phyloP scores from a whole-genome alignment of 1,140 invertebrate species.

The Homalodisca vitripennis region DNA sequence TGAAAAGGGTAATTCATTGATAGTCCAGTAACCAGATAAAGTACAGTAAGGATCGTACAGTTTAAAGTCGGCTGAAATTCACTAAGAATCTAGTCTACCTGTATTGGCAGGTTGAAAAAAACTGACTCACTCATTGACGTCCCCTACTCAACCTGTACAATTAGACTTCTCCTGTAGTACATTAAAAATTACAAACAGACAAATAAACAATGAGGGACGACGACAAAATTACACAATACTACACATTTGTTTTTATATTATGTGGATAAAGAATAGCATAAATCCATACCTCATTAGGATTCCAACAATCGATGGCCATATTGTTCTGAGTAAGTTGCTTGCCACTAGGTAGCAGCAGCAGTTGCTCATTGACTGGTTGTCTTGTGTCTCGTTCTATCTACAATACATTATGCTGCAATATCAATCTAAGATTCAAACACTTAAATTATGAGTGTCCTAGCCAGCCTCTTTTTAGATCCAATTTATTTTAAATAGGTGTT shows the following conservation, averaged over 20 bases:
- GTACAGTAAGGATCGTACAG: no score
- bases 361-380: constrained; percentile 50
- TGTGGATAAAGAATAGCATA: constrained; percentile 50
- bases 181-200: neutral
- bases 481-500: no score
- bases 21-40: no score
- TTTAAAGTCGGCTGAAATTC: no score
- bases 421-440: no score
- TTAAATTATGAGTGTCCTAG: no score
- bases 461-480: no score
- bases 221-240: neutral
- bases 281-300: constrained; percentile 41
- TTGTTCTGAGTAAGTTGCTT: constrained; percentile 45
- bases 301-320: constrained; percentile 48
- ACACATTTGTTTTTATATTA: constrained; percentile 41
- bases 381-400: constrained; percentile 52
- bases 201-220: neutral
- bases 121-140: no score
- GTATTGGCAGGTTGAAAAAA: no score
- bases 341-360: constrained; percentile 48
- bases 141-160: constrained; percentile 49
- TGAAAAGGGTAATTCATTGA: no score
- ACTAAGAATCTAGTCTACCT: no score
- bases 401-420: no score
- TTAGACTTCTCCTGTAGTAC: constrained; percentile 45